Base-by-base conservation (phyloP, 2,888 invertebrate genomes). In the Tetranychus piercei region DNA sequence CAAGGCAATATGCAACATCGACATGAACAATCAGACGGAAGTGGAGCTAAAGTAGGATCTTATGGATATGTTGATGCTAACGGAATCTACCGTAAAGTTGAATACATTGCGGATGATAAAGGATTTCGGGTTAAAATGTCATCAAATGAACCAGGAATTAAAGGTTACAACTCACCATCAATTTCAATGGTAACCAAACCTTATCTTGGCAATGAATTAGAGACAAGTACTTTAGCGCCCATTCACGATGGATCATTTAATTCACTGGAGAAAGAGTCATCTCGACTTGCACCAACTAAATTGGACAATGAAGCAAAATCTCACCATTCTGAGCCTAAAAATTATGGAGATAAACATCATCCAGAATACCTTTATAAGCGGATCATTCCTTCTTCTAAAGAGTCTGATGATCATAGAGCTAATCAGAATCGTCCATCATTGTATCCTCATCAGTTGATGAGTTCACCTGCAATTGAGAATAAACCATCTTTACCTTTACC, bases 1-100 rank as follows among this genome's bases (percentile, higher is more conserved):
- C 22, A 73, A 22, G 73, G 73, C 15, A 73, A 73, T 34, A 22
- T 64, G 65, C 73, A 73, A 43, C 73, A 73, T 73, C 73, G 73
- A 8, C 73, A 73, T 22, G 73, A 73, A 22, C 73, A 73, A 7
- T 44, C 44, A 6, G 73, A 73, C 64, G 73, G 64, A 69, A 69
- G 69, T 72, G 72, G 72, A 9, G 72, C 45, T 45, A 44, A 45
- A 43, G 20, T n/a, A 18, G 72, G 72, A n/a, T 72, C 72, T n/a
- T 72, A 72, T 34, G 72, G 72, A n/a, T 72, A 72, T 45, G 72
- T 72, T 72, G 72, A 72, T 45, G 72, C 72, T 15, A 72, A 72
- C 34, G 71, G 71, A 18, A 71, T 71, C 20, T 71, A 71, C 18
- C 43, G 71, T 5, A 71, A 71, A 18, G 71, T 71, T 44, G 44